These are phyloP conservation scores for Ditylenchus weischeri DNA, from an alignment of 2,888 invertebrate species.

Conservation along the genomic window DNA sequence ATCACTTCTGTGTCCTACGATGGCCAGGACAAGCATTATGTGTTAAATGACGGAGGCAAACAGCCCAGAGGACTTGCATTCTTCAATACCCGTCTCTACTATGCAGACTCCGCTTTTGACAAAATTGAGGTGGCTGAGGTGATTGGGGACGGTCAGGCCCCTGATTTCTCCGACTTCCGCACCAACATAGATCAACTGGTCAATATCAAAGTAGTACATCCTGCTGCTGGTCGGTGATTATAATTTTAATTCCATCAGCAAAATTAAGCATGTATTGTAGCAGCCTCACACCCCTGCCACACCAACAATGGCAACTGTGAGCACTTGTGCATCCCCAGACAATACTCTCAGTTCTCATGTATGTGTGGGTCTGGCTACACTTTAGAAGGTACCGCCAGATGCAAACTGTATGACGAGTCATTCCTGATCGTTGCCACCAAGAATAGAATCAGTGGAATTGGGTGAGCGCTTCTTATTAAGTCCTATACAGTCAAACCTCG, in stretches of 20 bases:
- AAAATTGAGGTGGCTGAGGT: conserved; percentile 52
- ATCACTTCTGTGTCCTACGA: conserved; percentile 57
- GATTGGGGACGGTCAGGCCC: conserved; percentile 48
- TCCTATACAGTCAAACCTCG: too few species aligned
- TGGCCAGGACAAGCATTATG: conserved; percentile 56
- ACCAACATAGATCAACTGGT: conserved; percentile 71
- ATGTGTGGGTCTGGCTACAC: conserved; percentile 78
- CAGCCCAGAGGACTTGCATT: conserved; percentile 56
- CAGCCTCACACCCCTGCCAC: conserved; percentile 73
- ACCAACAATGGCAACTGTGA: conserved; percentile 85
- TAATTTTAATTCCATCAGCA: neutral
- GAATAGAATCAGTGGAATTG: conserved; percentile 80
- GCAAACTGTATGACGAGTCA: conserved; percentile 71
- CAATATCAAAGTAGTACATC: conserved; percentile 81
- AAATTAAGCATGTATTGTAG: conserved; percentile 27
- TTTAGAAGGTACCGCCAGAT: conserved; percentile 69
- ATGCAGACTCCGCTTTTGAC: conserved; percentile 82
- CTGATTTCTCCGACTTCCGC: conserved; percentile 70
- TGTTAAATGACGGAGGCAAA: conserved; percentile 53
- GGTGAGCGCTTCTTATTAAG: conserved; percentile 29
- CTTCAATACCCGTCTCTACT: conserved; percentile 59
- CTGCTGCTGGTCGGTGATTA: conserved; percentile 58
- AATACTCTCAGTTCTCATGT: conserved; percentile 75
- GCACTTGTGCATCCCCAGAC: conserved; percentile 85
- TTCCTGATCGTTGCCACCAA: conserved; percentile 85